Evolutionary conservation across 92 coral and sea anemone species (phyloP).

Genomic region (Palythoa caribaeorum): DNA sequence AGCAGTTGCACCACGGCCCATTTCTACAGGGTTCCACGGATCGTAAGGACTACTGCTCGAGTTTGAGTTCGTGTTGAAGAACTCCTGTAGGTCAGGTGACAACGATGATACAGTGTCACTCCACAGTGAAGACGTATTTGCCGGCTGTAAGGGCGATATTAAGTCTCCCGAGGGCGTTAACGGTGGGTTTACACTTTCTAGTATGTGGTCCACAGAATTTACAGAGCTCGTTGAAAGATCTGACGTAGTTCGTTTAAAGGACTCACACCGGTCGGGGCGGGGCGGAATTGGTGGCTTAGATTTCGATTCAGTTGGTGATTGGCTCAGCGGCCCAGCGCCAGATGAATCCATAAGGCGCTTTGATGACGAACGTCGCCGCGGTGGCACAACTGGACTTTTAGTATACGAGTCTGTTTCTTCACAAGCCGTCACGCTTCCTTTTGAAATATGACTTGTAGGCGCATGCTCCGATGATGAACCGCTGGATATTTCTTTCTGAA

Average conservation of each 20-base stretch:
- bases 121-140: conserved; percentile 26
- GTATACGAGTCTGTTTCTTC: conserved; percentile 3
- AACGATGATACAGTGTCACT: conserved; percentile 36
- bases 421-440: conserved; percentile 24
- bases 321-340: neutral
- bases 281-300: conserved; percentile 35
- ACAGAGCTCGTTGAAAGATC: conserved; percentile 36
- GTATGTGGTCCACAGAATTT: conserved; percentile 45
- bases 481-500: neutral
- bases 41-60: neutral
- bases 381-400: conserved; percentile 26
- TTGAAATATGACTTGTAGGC: conserved; percentile 19
- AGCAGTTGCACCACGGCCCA: neutral
- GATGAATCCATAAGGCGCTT: conserved; percentile 25
- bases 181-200: conserved; percentile 31
- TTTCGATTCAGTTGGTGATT: conserved; percentile 19
- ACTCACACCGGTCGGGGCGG: conserved; percentile 24
- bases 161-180: conserved; percentile 12
- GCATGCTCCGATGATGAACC: conserved; percentile 31
- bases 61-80: conserved; percentile 23
- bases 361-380: conserved; percentile 42
- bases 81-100: conserved; percentile 41
- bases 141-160: conserved; percentile 41
- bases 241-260: conserved; percentile 18
- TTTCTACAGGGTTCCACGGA: conserved; percentile 25